A percentile compares a stretch with the other conserved stretches of the same genome.
phyloP scores from a whole-genome alignment of 2,113 vertebrate species.

The Equus quagga region DNA sequence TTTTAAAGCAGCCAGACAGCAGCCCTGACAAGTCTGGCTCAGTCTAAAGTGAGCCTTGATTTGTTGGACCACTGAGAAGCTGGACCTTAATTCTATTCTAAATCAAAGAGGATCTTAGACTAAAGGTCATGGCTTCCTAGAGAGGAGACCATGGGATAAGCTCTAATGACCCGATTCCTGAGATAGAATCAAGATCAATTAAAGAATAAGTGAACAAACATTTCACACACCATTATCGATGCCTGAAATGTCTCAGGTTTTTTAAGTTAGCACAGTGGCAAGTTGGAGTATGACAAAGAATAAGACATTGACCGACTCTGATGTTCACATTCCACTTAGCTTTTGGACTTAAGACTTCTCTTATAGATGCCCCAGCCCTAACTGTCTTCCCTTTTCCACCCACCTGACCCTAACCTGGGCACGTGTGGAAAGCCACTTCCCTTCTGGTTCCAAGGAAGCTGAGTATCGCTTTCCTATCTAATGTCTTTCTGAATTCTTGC shows the following conservation, averaged over 20 bases:
- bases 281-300: not conserved
- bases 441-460: not conserved
- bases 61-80: not conserved
- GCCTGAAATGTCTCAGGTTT: not conserved
- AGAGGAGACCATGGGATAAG: not conserved
- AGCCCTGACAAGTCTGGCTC: not conserved
- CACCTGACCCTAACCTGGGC: not conserved
- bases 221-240: not conserved
- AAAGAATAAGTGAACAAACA: not conserved
- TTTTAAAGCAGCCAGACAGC: not conserved
- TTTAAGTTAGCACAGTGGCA: not conserved
- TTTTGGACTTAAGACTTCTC: not conserved
- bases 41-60: not conserved
- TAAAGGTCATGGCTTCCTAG: not conserved
- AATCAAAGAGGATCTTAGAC: not conserved
- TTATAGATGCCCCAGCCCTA: not conserved
- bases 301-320: not conserved
- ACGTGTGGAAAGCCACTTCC: not conserved
- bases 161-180: not conserved
- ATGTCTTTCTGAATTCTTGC: not conserved
- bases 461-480: not conserved
- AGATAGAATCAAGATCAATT: not conserved
- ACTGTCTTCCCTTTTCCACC: not conserved
- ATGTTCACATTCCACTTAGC: not conserved
- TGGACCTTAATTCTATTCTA: slow-evolving; percentile 22